Base-by-base conservation (phyloP, 2,113 vertebrate genomes). In the Sisor rabdophorus region DNA sequence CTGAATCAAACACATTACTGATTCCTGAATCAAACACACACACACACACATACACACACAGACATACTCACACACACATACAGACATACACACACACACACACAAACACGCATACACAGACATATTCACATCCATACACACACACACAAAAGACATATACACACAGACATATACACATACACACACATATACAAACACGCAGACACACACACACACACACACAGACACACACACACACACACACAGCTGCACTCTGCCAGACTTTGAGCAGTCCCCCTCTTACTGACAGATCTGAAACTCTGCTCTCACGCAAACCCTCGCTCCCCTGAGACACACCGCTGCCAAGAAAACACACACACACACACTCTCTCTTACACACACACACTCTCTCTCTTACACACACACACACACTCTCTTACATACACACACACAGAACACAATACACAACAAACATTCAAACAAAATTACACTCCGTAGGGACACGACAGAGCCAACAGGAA, bases 271-370 rank as follows among this genome's bases (percentile, higher is more conserved):
- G 75, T 75, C 75, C 77, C 71, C 60, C 75, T 75, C 74, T 76
- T 64, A 79, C 82, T 85, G 84, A 85, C 84, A 84, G 86, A 85
- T 80, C 73, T 74, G 70, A 56, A 58, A 79, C 75, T 73, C 30
- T 68, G 84, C 84, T 85, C 84, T 85, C 86, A 87, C 81, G 81
- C 86, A 79, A 84, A 76, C 68, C 78, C 69, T 28, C 64, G 79
- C 63, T 84, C 84, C 80, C 86, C 32, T 63, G 84, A 82, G 86
- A 85, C 73, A 30, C 44, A 53, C 60, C 11, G 28, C 79, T 80
- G 84, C 85, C 84, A 87, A 84, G 58, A 79, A 75, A 77, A 85
- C 82, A 75, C 76, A 81, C 76, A 78, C 71, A 75, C 73, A 79
- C 68, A 75, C 58, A 30, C 56, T 56, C 47, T 15, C 55, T 22